Evolutionary conservation across 2,797 vertebrate genomes (phyloP), one percentile per base, ranked within the genome.

Genomic region (Coregonus suidteri): DNA sequence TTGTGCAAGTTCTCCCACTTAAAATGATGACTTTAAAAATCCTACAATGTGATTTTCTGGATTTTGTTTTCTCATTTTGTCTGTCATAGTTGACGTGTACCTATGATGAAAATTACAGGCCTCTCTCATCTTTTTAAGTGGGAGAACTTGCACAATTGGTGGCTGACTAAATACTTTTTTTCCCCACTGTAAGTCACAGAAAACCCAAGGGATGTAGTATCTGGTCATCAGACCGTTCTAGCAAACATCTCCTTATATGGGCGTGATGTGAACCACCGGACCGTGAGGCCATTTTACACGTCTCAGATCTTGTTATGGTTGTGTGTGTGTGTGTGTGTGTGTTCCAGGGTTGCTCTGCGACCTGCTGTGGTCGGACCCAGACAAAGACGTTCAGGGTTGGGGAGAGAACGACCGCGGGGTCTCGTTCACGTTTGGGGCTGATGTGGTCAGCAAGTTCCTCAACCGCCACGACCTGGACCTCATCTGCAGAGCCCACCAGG

Each of bases 351-450:
- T 99, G 75, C 91, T 99, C 70, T 99, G 98, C 0, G 97, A 99
- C 73, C 92, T 99, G 77, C 94, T 99, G 75, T 99, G 97, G 98
- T 99, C 98, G 0, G 98, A 99, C 88, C 98, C 98, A 0, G 98
- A 99, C 91, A 99, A 99, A 85, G 98, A 99, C 0, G 98, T 99
- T 62, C 97, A 98, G 85, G 98, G 98, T 76, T 99, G 98, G 98
- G 98, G 98, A 0, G 98, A 99, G 91, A 99, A 99, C 0, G 97
- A 99, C 91, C 96, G 97, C 0, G 97, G 97, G 0, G 98, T 99
- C 76, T 99, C 98, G 77, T 99, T 99, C 86, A 99, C 97, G 0
- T 99, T 99, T 0, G 98, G 97, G 1, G 97, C 97, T 0, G 98
- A 99, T 30, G 98, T 99, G 77, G 98, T 99, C 81, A 97, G 96